These are phyloP conservation scores for Dipus sagitta DNA, from an alignment of 2,797 vertebrate genomes.

Conservation along the genomic window DNA sequence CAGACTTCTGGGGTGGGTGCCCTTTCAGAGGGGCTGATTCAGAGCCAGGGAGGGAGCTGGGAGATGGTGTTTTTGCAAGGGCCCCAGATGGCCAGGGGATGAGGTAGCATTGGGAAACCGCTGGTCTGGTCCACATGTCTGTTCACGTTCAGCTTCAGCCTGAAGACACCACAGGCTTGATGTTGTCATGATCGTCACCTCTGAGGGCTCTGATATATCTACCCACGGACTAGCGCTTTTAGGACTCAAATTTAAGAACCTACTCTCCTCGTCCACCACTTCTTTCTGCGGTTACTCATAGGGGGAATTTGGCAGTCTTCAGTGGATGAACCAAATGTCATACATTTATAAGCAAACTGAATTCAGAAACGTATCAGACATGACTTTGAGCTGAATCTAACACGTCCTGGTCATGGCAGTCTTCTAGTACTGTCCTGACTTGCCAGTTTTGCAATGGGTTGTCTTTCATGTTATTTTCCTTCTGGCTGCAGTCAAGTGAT, in stretches of 20 bases:
- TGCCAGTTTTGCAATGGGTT: background rate
- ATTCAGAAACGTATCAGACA: slow-evolving; percentile 10
- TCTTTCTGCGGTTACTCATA: slow-evolving; percentile 31
- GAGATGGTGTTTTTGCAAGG: background rate
- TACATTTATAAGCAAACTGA: background rate
- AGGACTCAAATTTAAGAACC: slow-evolving; percentile 41
- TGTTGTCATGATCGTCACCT: background rate
- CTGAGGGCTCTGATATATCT: background rate
- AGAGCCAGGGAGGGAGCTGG: background rate
- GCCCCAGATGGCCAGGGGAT: background rate
- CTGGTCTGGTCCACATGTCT: background rate
- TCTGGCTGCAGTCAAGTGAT: background rate
- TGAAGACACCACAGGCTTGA: background rate
- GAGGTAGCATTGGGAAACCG: background rate
- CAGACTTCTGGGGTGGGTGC: background rate
- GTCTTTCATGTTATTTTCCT: slow-evolving; percentile 27
- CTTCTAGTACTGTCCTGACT: background rate
- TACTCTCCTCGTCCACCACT: background rate
- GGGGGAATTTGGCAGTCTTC: background rate
- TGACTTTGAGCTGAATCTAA: slow-evolving; percentile 47
- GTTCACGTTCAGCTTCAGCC: background rate
- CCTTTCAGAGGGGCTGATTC: slow-evolving; percentile 5
- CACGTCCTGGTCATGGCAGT: background rate
- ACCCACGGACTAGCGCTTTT: background rate
- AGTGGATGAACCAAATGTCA: slow-evolving; percentile 17